A percentile compares a stretch with the other conserved stretches of the same genome.
These are phyloP conservation scores for Butastur rufipennis DNA, from an alignment of 2,113 vertebrate genomes.

Conservation along the genomic window DNA sequence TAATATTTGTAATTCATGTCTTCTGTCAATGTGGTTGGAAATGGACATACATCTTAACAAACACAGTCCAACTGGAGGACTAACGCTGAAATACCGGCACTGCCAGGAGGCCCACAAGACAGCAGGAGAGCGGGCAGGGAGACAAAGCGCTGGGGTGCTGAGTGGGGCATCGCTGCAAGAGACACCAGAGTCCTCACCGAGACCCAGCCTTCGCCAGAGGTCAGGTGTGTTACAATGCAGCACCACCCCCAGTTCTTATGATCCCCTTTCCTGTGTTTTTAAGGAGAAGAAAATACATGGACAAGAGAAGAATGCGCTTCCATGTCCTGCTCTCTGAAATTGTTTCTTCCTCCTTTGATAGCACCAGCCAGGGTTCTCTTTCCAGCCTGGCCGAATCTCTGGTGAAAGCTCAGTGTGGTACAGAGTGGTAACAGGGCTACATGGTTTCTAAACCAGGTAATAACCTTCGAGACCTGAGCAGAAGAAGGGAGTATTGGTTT, in stretches of 20 bases:
- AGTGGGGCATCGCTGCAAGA: background rate
- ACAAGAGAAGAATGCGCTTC: background rate
- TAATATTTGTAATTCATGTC: slow-evolving; percentile 70
- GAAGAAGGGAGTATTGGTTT: background rate
- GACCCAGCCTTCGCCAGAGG: background rate
- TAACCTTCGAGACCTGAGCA: background rate
- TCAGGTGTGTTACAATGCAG: background rate
- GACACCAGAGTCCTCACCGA: background rate
- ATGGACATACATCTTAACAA: slow-evolving; percentile 48
- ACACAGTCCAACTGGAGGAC: slow-evolving; percentile 16
- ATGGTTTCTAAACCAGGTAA: background rate
- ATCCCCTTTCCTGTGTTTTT: background rate
- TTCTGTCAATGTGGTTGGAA: slow-evolving; percentile 52
- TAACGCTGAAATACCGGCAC: background rate
- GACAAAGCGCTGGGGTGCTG: slow-evolving; percentile 27
- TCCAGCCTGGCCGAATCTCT: background rate
- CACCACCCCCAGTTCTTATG: background rate
- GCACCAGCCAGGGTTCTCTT: background rate
- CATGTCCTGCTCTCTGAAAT: background rate
- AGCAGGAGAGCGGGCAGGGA: background rate
- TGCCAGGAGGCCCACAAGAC: background rate
- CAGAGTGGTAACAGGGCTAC: background rate
- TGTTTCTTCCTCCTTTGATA: background rate
- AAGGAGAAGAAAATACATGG: background rate
- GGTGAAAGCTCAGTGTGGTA: background rate